Percentiles rank a stretch among this genome's conserved stretches.
Conservation (phyloP, 2,113 vertebrate genomes). For the Salvelinus namaycush region DNA sequence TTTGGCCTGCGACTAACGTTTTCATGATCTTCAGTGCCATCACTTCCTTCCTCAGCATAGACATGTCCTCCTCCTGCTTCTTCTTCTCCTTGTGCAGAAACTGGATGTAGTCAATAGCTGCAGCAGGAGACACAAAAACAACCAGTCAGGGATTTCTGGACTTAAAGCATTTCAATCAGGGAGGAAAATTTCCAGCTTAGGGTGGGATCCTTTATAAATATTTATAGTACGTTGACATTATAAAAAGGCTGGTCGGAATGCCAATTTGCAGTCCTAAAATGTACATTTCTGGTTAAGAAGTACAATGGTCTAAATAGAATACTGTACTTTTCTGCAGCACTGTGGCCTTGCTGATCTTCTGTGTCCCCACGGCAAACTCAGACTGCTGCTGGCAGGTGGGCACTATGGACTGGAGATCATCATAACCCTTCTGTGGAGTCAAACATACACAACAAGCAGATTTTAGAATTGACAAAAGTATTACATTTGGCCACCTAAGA, state of each 20-base stretch:
- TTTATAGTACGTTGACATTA: no score
- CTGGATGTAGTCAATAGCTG: constrained; percentile 98
- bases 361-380: constrained; percentile 84
- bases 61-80: constrained; percentile 97
- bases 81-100: constrained; percentile 99
- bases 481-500: background rate
- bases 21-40: constrained; percentile 98
- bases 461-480: background rate
- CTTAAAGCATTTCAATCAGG: background rate
- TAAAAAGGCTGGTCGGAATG: no score
- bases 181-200: background rate
- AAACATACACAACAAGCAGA: background rate
- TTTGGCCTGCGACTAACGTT: constrained; percentile 80
- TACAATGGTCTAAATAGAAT: background rate
- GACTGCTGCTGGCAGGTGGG: constrained; percentile 97
- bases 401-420: constrained; percentile 93
- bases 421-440: constrained; percentile 89
- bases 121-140: constrained; percentile 30
- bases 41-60: constrained; percentile 91
- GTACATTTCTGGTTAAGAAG: background rate
- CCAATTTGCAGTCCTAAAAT: background rate
- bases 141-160: constrained; percentile 11
- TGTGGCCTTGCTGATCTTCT: constrained; percentile 96
- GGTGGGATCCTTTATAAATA: background rate
- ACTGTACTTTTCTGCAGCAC: constrained; percentile 94